These are phyloP conservation scores for Scaptomyza tumidula DNA, from an alignment of 2,888 invertebrate species.

Conservation along the genomic window DNA sequence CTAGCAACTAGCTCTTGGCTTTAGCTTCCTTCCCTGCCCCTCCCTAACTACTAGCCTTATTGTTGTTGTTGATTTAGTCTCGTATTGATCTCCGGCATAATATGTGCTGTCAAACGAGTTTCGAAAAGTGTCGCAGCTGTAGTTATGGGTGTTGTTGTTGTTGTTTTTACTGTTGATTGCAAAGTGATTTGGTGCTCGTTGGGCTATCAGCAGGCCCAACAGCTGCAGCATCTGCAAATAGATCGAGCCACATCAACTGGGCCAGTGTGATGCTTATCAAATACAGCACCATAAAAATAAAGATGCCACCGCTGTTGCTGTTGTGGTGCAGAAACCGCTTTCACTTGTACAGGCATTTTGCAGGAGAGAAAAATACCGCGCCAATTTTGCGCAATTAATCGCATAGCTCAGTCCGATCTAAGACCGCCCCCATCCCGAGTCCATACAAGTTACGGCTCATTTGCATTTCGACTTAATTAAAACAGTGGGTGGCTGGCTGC, in stretches of 20 bases:
- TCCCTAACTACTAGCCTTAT: not conserved
- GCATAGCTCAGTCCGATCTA: slow-evolving; percentile 68
- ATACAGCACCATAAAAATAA: slow-evolving; percentile 56
- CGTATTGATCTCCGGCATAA: slow-evolving; percentile 52
- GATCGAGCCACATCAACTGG: slow-evolving; percentile 20
- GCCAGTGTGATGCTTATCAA: slow-evolving; percentile 29
- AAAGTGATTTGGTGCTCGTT: slow-evolving; percentile 68
- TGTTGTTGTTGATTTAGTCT: slow-evolving; percentile 4
- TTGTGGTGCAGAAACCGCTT: slow-evolving; percentile 49
- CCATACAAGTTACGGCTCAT: slow-evolving; percentile 55
- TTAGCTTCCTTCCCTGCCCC: slow-evolving; percentile 6
- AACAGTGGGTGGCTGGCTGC: slow-evolving; percentile 68
- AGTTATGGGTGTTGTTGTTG: slow-evolving; percentile 41
- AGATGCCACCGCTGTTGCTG: slow-evolving; percentile 65
- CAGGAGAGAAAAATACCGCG: slow-evolving; percentile 58
- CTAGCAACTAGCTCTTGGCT: slow-evolving; percentile 40
- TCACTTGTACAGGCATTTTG: slow-evolving; percentile 59
- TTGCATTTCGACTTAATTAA: slow-evolving; percentile 77
- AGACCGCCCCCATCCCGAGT: slow-evolving; percentile 50
- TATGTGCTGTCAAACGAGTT: slow-evolving; percentile 73
- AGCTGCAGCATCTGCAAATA: slow-evolving; percentile 10
- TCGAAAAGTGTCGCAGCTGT: slow-evolving; percentile 75
- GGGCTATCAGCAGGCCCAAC: slow-evolving; percentile 50
- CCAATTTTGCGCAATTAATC: slow-evolving; percentile 77
- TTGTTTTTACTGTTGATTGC: slow-evolving; percentile 63